These are phyloP conservation scores for Taenioides sp. DNA, from an alignment of 2,797 vertebrate species.

Conservation along the genomic window DNA sequence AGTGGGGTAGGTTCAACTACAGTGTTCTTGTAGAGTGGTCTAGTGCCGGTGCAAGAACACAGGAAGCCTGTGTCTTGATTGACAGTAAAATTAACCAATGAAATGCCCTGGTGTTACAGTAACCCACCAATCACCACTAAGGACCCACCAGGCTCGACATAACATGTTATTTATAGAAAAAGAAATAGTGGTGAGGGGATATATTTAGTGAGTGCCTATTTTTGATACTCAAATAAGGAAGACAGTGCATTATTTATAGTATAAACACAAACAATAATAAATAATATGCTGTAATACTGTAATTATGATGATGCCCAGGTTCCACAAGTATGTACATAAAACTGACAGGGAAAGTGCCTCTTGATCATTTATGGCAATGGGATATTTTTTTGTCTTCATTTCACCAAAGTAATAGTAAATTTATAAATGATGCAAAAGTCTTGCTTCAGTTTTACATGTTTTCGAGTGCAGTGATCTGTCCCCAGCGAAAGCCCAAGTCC, in stretches of 20 bases:
- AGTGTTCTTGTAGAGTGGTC: background rate
- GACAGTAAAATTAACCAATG: constrained; percentile 27
- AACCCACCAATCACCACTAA: constrained; percentile 40
- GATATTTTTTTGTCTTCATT: background rate
- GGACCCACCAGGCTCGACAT: constrained; percentile 7
- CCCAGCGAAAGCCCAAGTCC: background rate
- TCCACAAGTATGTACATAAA: background rate
- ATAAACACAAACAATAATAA: background rate
- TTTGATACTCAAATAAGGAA: background rate
- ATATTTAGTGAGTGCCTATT: background rate
- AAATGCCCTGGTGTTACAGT: background rate
- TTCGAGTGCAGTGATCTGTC: background rate
- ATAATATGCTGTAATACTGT: background rate
- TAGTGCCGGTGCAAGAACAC: fast-evolving
- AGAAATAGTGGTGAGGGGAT: background rate
- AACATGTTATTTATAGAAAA: constrained; percentile 61
- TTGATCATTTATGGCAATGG: background rate
- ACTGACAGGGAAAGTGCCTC: background rate
- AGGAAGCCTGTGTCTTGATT: constrained; percentile 7
- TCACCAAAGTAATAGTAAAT: background rate
- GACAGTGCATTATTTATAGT: background rate
- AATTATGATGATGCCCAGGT: background rate
- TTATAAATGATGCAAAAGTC: background rate
- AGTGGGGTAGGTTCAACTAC: background rate
- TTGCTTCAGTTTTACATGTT: constrained; percentile 9